Base-by-base conservation (phyloP, 2,888 invertebrate species). In the Leucoma salicis region DNA sequence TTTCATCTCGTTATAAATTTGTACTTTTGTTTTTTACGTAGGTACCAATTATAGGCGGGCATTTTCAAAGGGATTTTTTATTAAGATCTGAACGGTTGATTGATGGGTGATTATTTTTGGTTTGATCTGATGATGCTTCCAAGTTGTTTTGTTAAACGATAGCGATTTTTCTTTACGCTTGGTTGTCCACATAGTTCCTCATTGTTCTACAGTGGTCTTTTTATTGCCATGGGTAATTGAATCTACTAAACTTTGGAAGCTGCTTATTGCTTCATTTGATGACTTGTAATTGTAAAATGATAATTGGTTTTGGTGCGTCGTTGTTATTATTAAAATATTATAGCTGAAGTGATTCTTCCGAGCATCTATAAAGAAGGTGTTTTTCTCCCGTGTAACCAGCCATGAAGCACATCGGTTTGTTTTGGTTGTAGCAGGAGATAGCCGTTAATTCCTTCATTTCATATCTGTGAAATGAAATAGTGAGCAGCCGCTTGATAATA, bases 1-100 rank as follows among this genome's bases (percentile, higher is more conserved):
- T 83, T 83, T 81, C 75, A 61, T 82, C 83, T 87, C 74, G 85
- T 89, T 85, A 87, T 78, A 84, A 82, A 84, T 82, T 82, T 81
- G 76, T 75, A 83, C 82, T 83, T 84, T 86, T 87, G 82, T 87
- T 88, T 85, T 85, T 86, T 84, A 74, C 58, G 25, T n/a, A n/a
- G n/a, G n/a, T 44, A 73, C 69, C 78, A 83, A 86, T 87, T 86
- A 84, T 69, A 48, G 67, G 60, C 75, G 77, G 80, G 69, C 66
- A 65, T 72, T 74, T 70, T 78, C 80, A 85, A 84, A 85, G 82
- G 59, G 15, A 10, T 66, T 81, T 82, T 81, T 86, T 82, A 79
- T 81, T 60, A 73, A 40, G 48, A 48, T 57, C 41, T 59, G 66
- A 71, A 66, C 70, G 70, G 53, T 66, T 88, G 88, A 89, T 86